A percentile compares a stretch with the other conserved stretches of the same genome.
Conservation (phyloP, 2,113 vertebrate genomes). For the Tonatia bakeri region DNA sequence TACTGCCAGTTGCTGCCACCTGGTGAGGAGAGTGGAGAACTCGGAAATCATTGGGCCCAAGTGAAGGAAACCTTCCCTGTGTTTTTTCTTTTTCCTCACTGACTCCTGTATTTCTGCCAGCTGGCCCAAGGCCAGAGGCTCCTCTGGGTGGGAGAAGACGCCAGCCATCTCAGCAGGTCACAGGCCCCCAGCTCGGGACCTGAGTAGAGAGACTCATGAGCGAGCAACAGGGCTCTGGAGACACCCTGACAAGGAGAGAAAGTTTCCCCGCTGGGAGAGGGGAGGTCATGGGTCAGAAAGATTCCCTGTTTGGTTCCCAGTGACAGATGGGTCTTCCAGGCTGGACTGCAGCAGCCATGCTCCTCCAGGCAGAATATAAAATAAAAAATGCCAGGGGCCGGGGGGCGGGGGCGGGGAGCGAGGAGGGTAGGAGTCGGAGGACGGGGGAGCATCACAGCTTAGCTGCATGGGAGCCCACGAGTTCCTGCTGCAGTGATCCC, state of each 20-base stretch:
- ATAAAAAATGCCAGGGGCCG: neutral
- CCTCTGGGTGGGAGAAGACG: neutral
- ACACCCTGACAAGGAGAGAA: neutral
- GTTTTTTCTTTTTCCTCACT: neutral
- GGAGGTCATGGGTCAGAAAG: neutral
- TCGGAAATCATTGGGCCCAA: neutral
- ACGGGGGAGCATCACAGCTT: neutral
- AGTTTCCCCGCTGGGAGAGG: neutral
- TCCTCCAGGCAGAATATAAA: neutral
- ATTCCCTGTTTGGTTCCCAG: neutral
- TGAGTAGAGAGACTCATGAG: neutral
- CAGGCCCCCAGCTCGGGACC: neutral
- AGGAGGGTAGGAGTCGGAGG: neutral
- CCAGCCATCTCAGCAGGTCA: neutral
- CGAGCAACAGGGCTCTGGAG: neutral
- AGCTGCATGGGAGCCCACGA: neutral
- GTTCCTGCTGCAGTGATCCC: neutral
- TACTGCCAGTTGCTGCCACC: conserved; percentile 68
- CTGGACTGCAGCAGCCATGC: neutral
- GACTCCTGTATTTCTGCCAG: neutral
- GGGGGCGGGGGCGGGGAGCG: neutral
- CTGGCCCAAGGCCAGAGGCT: neutral
- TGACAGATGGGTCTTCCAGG: neutral
- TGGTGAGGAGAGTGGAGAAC: conserved; percentile 52
- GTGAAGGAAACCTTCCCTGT: neutral